Evolutionary conservation across 2,797 vertebrate genomes (phyloP).

Genomic region (Taenioides sp.): DNA sequence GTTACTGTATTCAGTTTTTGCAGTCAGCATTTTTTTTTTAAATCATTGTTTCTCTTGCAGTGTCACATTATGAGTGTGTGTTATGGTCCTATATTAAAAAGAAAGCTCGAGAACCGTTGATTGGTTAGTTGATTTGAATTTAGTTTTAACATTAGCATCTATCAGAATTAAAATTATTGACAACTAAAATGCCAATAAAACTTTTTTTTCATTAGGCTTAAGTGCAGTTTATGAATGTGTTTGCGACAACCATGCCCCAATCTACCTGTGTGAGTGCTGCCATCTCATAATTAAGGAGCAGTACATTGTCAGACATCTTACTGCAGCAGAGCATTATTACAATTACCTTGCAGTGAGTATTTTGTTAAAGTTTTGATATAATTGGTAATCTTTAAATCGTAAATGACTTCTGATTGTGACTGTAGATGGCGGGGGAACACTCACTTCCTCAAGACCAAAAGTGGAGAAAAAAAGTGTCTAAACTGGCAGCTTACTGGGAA

Average conservation of each 20-base stretch:
- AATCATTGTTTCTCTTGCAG: conserved; percentile 17
- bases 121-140: conserved; percentile 32
- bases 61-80: accelerated
- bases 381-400: neutral
- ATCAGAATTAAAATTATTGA: neutral
- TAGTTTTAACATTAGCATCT: neutral
- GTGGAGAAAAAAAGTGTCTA: neutral
- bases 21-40: neutral
- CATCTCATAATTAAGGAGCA: conserved; percentile 21
- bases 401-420: neutral
- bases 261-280: conserved; percentile 54
- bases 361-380: neutral
- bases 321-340: conserved; percentile 2
- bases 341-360: conserved; percentile 32
- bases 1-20: neutral
- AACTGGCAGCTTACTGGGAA: conserved; percentile 23
- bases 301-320: conserved; percentile 30
- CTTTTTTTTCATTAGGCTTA: conserved; percentile 30
- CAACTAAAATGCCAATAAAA: neutral
- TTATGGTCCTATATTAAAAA: conserved; percentile 38
- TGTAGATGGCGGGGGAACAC: neutral
- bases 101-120: conserved; percentile 25
- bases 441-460: neutral
- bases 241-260: conserved; percentile 1
- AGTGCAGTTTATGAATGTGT: conserved; percentile 33